phyloP scores from a whole-genome alignment of 2,797 vertebrate genomes.

The Pipistrellus pygmaeus region DNA sequence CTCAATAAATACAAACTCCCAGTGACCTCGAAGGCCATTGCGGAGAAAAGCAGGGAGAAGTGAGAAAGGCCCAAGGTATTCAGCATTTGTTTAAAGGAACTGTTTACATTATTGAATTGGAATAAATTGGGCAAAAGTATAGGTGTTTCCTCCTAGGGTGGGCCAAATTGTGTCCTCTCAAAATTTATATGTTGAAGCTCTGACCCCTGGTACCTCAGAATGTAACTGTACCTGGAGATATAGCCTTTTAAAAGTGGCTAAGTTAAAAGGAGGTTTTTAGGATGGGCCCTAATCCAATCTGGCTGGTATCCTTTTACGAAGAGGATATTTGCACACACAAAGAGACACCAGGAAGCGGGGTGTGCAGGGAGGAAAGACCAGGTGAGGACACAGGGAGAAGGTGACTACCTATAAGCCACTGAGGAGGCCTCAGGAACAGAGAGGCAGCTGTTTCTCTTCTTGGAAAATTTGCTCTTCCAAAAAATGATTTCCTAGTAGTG shows the following conservation, averaged over 20 bases:
- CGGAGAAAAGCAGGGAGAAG: neutral
- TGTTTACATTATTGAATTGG: neutral
- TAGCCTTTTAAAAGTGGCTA: neutral
- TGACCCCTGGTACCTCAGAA: neutral
- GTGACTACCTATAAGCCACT: neutral
- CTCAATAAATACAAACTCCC: neutral
- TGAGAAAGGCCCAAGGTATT: neutral
- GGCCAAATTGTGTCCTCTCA: no score
- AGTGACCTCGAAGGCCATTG: no score
- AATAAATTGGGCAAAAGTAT: neutral
- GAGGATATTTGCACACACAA: neutral
- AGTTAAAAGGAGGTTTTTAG: neutral
- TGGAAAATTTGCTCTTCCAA: conserved; percentile 54
- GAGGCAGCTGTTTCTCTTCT: conserved; percentile 55
- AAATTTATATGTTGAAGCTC: neutral
- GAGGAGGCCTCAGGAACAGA: neutral
- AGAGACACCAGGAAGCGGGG: neutral
- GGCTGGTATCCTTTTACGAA: neutral
- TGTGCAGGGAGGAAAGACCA: neutral
- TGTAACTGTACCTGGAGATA: neutral
- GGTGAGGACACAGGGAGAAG: neutral
- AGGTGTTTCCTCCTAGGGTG: neutral
- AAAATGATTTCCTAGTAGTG: neutral
- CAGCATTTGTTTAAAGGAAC: neutral
- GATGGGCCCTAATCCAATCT: neutral